Base-by-base conservation (phyloP, 2,888 invertebrate genomes). In the Archips crataeganus region DNA sequence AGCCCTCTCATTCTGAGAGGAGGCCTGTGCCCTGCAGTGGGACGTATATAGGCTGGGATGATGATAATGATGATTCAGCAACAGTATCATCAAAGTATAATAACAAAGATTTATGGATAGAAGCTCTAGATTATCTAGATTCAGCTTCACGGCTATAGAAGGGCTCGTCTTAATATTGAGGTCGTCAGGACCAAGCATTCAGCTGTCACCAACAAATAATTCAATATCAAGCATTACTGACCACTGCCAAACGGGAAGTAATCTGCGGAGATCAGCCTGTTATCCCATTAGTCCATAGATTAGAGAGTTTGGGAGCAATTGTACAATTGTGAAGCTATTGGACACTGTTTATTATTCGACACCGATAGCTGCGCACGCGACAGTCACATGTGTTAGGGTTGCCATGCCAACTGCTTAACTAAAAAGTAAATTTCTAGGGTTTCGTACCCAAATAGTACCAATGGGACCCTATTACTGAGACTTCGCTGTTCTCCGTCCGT, bases 301-400 rank as follows among this genome's bases (percentile, higher is more conserved):
- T 88, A 88, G 88, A 90, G 88, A 89, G 88, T 88, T 82, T 82
- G 79, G 80, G 79, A 80, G 79, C 90, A 91, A 92, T 91, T 91
- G 91, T 83, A 85, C 85, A 90, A 91, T 91, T 91, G 91, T 82
- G 68, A 74, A 78, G 80, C 61, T 59, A 71, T 68, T 86, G 83
- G 84, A 87, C 86, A 79, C 78, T 39, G 79, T 83, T 87, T 84
- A 85, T 84, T 85, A 86, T 87, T 87, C 82, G 82, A 85, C 85
- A 84, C 80, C 79, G 78, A 81, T 79, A 79, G 79, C 71, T 77
- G 77, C 84, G 80, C 65, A 77, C 78, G 76, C 47, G 63, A 60
- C 32, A 3, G 32, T 32, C 57, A 57, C 57, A 32, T 57, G 54
- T 54, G 2, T 1, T 13, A 49, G n/a, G 49, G 54, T 23, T 54